Conservation (phyloP, 1,140 invertebrate species). For the Plodia interpunctella region DNA sequence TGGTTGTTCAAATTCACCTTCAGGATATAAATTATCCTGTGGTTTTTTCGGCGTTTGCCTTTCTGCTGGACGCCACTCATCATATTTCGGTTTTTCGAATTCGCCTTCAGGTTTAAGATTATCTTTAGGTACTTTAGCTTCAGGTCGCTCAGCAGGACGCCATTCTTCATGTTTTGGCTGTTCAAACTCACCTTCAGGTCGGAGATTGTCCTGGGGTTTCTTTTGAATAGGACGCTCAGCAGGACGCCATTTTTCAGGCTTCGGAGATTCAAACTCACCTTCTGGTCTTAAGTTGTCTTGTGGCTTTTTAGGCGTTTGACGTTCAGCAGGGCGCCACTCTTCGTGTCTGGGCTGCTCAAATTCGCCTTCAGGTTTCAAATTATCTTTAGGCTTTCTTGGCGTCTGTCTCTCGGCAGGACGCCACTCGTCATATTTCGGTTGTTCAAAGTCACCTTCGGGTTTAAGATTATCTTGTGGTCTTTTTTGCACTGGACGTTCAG, state of each 20-base stretch:
- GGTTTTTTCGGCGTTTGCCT: slow-evolving; percentile 63
- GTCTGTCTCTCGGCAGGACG: slow-evolving; percentile 64
- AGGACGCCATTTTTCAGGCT: slow-evolving; percentile 55
- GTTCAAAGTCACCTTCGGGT: slow-evolving; percentile 83
- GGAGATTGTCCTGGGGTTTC: slow-evolving; percentile 77
- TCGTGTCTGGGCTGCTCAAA: slow-evolving; percentile 76
- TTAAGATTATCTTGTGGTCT: slow-evolving; percentile 79
- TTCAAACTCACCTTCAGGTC: slow-evolving; percentile 82
- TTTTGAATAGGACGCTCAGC: slow-evolving; percentile 59
- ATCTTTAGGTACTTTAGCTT: slow-evolving; percentile 77
- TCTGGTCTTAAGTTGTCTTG: slow-evolving; percentile 75
- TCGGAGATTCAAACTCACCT: slow-evolving; percentile 71
- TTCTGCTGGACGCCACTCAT: slow-evolving; percentile 66
- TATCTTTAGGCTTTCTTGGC: slow-evolving; percentile 67
- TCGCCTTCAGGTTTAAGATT: slow-evolving; percentile 79
- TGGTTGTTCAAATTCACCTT: slow-evolving; percentile 78
- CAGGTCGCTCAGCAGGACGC: slow-evolving; percentile 76
- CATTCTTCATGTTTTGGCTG: slow-evolving; percentile 68
- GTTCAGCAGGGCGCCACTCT: slow-evolving; percentile 53
- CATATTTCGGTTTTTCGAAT: slow-evolving; percentile 67
- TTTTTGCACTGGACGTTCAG: slow-evolving; percentile 60
- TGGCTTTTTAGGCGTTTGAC: slow-evolving; percentile 56
- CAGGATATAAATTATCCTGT: slow-evolving; percentile 78
- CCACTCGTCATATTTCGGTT: slow-evolving; percentile 59
- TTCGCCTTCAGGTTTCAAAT: slow-evolving; percentile 80